These are phyloP conservation scores for Drosophila mulleri DNA, from an alignment of 2,888 invertebrate species.

Conservation along the genomic window DNA sequence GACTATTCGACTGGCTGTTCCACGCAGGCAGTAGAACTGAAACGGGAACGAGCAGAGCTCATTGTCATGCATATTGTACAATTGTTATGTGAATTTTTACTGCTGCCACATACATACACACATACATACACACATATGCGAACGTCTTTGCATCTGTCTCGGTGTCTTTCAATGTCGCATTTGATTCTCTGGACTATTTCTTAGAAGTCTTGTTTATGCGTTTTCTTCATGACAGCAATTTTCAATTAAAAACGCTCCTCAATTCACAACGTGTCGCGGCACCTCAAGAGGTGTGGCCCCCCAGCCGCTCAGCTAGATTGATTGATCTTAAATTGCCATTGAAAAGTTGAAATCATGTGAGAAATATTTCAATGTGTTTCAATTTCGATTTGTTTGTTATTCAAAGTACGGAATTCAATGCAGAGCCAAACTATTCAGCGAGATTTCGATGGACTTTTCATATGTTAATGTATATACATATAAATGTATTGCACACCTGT, in stretches of 20 bases:
- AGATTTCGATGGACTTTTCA: not conserved
- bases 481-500: not conserved
- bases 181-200: slow-evolving; percentile 72
- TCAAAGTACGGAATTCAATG: not conserved
- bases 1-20: not conserved
- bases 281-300: slow-evolving; percentile 45
- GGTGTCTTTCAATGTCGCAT: slow-evolving; percentile 40
- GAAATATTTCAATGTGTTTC: slow-evolving; percentile 7
- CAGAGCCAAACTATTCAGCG: not conserved
- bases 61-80: slow-evolving; percentile 80
- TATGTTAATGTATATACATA: not conserved
- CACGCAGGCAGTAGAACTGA: slow-evolving; percentile 28
- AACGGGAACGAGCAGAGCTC: slow-evolving; percentile 65
- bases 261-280: slow-evolving; percentile 10
- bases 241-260: slow-evolving; percentile 69
- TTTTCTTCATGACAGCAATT: slow-evolving; percentile 74
- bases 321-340: slow-evolving; percentile 40
- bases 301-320: slow-evolving; percentile 12
- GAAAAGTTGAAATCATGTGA: slow-evolving; percentile 8
- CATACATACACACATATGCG: slow-evolving; percentile 1
- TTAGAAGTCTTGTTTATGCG: slow-evolving; percentile 69
- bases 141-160: slow-evolving; percentile 9
- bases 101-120: not conserved
- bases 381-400: not conserved
- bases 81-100: slow-evolving; percentile 75